Conservation (phyloP, 2,797 vertebrate species). For the Thripadectes ignobilis region DNA sequence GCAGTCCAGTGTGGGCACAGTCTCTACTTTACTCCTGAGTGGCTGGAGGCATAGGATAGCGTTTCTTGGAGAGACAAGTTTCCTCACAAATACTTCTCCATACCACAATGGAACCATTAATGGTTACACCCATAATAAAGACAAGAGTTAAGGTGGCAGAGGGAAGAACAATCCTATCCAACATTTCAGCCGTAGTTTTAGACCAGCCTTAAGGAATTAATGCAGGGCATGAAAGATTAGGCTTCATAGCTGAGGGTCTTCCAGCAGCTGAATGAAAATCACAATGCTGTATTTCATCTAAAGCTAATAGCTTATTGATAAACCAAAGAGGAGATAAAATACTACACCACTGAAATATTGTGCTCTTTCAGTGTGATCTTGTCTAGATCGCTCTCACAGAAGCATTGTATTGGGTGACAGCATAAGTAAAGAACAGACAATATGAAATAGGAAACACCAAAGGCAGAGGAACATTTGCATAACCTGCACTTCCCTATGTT, state of each 20-base stretch:
- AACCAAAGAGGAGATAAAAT: not conserved
- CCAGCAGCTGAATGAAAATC: not conserved
- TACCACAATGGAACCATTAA: not conserved
- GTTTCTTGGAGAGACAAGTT: slow-evolving; percentile 1
- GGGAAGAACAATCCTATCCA: not conserved
- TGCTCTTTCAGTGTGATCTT: not conserved
- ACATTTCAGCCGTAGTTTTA: not conserved
- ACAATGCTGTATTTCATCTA: not conserved
- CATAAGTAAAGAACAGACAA: not conserved
- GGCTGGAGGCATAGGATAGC: not conserved
- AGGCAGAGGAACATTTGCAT: not conserved
- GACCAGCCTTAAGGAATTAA: not conserved
- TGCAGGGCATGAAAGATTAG: not conserved
- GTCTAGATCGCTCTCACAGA: not conserved
- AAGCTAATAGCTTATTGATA: not conserved
- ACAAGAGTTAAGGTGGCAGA: not conserved
- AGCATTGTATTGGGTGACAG: not conserved
- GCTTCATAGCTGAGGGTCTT: not conserved
- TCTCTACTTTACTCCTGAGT: not conserved
- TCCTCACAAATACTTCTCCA: not conserved
- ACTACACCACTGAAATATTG: not conserved
- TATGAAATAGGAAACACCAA: not conserved
- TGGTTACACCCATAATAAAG: not conserved
- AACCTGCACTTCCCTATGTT: not conserved
- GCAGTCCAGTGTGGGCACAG: slow-evolving; percentile 5